Evolutionary conservation across 1,140 invertebrate genomes (phyloP), one percentile per base, ranked within the genome.

Genomic region (Watersipora subatra): DNA sequence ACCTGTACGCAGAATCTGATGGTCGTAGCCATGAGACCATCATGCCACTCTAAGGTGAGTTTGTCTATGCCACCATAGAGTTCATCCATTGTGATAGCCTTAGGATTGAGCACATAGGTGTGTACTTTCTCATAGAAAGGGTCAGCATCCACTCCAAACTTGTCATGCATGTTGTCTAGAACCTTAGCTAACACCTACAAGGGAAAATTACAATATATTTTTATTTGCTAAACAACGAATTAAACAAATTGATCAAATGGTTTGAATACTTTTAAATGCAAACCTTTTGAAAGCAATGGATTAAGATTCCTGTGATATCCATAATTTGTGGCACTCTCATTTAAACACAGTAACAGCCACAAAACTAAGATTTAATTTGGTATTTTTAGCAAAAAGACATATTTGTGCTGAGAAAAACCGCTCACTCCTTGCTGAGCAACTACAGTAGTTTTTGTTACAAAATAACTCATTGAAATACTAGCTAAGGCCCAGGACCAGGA

Each of bases 71-170:
- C 77, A 22, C 80, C 80, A 68, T 80, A 81, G 62, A 81, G 66
- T 65, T 81, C 80, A 26, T 78, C 80, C 78, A 81, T 80, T 20
- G 77, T 77, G 63, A 81, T 80, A 55, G 79, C 73, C 66, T 81
- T 81, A 1, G 80, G 80, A 66, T 81, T 81, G 19, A 81, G 65
- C 0, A 79, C 70, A 67, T 70, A 76, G 1, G 72, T 74, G 64
- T 78, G 74, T 1, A 80, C 79, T 0, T 77, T 78, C 67, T 79
- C 74, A 66, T 79, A 81, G 64, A 80, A 81, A 2, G 73, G 69
- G 62, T 78, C 72, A 2, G 67, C 17, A 67, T 7, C 25, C 71
- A 70, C 17, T 68, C 70, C 0, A 61, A 59, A 59, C 58, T 59
- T 59, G 7, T 59, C 66, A 63, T 78, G 71, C 17, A 81, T 68